Percentiles rank a stretch among this genome's conserved stretches.
Evolutionary conservation across 2,888 invertebrate genomes (phyloP).

Genomic region (Meloe dianella): DNA sequence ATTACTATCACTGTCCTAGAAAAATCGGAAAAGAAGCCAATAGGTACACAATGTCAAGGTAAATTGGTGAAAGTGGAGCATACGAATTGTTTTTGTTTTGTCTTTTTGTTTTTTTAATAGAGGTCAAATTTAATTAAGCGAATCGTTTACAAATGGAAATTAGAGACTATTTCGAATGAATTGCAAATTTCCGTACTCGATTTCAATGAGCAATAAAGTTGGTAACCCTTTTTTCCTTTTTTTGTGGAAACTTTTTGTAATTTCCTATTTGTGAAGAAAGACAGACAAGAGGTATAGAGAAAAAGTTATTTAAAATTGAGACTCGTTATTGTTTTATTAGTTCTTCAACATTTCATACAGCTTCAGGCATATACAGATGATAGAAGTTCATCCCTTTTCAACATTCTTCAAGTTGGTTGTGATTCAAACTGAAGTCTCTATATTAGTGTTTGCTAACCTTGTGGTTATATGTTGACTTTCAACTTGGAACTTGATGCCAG

Average conservation of each 20-base stretch:
- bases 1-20: constrained; percentile 18
- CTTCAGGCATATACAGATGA: constrained; percentile 16
- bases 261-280: not conserved
- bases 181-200: not conserved
- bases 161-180: not conserved
- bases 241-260: not conserved
- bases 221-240: constrained; percentile 8
- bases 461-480: constrained; percentile 38
- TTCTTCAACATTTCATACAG: constrained; percentile 31
- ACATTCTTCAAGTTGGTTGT: constrained; percentile 36
- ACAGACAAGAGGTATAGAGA: not conserved
- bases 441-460: constrained; percentile 38
- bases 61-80: constrained; percentile 28
- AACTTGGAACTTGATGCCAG: constrained; percentile 34
- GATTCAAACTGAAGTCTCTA: constrained; percentile 34
- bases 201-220: constrained; percentile 17
- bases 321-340: constrained; percentile 29
- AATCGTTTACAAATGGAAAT: not conserved
- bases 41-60: constrained; percentile 33
- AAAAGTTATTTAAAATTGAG: constrained; percentile 23
- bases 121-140: not conserved
- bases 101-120: not conserved
- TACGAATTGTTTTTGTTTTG: constrained; percentile 23
- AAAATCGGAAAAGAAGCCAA: constrained; percentile 13
- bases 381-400: constrained; percentile 32